A percentile compares a stretch with the other conserved stretches of the same genome.
Evolutionary conservation across 2,113 vertebrate species (phyloP).

Genomic region (Pelvicachromis taeniatus): DNA sequence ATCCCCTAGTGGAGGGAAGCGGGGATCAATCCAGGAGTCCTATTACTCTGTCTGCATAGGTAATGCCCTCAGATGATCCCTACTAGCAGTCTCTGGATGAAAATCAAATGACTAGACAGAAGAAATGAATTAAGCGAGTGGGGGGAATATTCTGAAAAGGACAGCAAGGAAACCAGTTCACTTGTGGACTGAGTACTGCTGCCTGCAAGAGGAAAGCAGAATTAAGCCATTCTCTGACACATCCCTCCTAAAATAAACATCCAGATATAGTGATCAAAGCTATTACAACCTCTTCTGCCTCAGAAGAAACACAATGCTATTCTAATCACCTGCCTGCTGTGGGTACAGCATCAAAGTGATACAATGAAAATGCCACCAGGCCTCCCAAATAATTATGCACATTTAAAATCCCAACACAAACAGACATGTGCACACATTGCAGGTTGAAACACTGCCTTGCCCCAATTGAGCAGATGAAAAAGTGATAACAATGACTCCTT

Average conservation of each 20-base stretch:
- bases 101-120: conserved; percentile 11
- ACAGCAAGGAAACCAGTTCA: not conserved
- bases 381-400: conserved; percentile 1
- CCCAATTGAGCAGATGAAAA: conserved; percentile 10
- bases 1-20: not conserved
- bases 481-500: conserved; percentile 11
- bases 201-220: not conserved
- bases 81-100: conserved; percentile 6
- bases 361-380: not conserved
- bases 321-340: conserved; percentile 1
- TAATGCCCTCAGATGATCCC: conserved; percentile 48
- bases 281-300: not conserved
- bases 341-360: not conserved
- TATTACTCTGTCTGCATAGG: conserved; percentile 46
- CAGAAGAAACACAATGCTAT: not conserved
- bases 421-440: not conserved
- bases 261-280: conserved; percentile 1
- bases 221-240: not conserved
- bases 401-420: not conserved
- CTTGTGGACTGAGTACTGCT: not conserved
- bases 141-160: not conserved
- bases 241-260: conserved; percentile 24
- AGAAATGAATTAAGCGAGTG: not conserved
- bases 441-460: not conserved
- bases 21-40: conserved; percentile 30